Evolutionary conservation across 2,888 invertebrate genomes (phyloP).

Genomic region (Zygaena filipendulae): DNA sequence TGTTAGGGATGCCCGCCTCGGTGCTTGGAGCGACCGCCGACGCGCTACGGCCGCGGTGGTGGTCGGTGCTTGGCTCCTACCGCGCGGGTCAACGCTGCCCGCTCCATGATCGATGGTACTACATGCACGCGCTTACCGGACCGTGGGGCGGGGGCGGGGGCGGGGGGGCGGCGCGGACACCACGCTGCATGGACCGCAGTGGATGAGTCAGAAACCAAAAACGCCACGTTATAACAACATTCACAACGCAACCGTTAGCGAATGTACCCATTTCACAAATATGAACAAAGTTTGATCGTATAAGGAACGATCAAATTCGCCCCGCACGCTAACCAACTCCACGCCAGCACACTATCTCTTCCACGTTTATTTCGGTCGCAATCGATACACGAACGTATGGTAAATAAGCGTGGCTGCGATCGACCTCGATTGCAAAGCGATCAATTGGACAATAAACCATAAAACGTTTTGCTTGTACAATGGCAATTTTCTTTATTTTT

Average conservation of each 20-base stretch:
- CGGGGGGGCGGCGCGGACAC: conserved; percentile 46
- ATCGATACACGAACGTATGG: conserved; percentile 54
- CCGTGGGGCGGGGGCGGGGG: conserved; percentile 34
- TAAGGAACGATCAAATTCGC: conserved; percentile 29
- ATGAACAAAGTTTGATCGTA: conserved; percentile 19
- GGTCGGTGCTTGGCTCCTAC: conserved; percentile 28
- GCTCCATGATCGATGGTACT: conserved; percentile 6
- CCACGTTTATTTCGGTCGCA: conserved; percentile 57
- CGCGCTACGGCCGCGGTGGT: conserved; percentile 25
- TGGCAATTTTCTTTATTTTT: conserved; percentile 66
- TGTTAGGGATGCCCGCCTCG: conserved; percentile 43
- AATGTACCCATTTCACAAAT: conserved; percentile 9
- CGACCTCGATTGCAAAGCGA: conserved; percentile 46
- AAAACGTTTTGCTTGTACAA: conserved; percentile 64
- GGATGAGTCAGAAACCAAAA: conserved; percentile 63
- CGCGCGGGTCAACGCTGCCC: conserved; percentile 8
- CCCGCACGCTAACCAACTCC: conserved; percentile 56
- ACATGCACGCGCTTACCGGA: conserved; percentile 36
- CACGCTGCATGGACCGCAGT: conserved; percentile 50
- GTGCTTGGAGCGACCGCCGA: conserved; percentile 28
- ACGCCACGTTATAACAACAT: conserved; percentile 38
- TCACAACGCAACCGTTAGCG: conserved; percentile 21
- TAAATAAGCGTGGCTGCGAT: conserved; percentile 43
- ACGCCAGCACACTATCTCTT: conserved; percentile 60
- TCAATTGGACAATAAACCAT: conserved; percentile 60